phyloP scores from a whole-genome alignment of 2,888 invertebrate genomes.

The Sylvicola cinctus region DNA sequence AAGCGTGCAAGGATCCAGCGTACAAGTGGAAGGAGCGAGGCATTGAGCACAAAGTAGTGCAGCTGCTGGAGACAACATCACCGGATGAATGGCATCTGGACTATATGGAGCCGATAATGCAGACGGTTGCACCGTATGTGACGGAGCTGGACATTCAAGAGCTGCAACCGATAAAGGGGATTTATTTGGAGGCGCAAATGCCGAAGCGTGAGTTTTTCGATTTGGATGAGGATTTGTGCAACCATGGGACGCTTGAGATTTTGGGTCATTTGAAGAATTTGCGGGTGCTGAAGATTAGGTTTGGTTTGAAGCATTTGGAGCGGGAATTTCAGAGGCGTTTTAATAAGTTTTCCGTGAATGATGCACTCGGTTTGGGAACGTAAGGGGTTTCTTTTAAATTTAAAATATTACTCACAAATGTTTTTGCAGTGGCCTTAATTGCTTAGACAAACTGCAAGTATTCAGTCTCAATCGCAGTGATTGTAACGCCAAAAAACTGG shows the following conservation, averaged over 20 bases:
- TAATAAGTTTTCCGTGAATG: slow-evolving; percentile 5
- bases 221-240: slow-evolving; percentile 4
- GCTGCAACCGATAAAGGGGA: slow-evolving; percentile 4
- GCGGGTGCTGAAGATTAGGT: slow-evolving; percentile 2
- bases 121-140: slow-evolving; percentile 2
- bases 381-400: too few species aligned
- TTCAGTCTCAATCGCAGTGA: slow-evolving; percentile 4
- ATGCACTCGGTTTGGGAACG: slow-evolving; percentile 4
- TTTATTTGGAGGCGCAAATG: not conserved
- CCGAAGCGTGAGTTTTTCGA: slow-evolving; percentile 1
- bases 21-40: slow-evolving; percentile 4
- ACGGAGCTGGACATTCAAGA: slow-evolving; percentile 3
- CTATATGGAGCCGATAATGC: not conserved
- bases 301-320: slow-evolving; percentile 1
- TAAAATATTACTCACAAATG: too few species aligned
- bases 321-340: slow-evolving; percentile 4
- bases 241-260: slow-evolving; percentile 5
- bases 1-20: not conserved
- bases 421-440: too few species aligned
- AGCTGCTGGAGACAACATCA: slow-evolving; percentile 3
- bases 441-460: slow-evolving; percentile 1
- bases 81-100: slow-evolving; percentile 3
- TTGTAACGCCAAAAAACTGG: too few species aligned
- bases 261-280: slow-evolving; percentile 3
- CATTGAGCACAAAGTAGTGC: slow-evolving; percentile 4